A percentile compares a stretch with the other conserved stretches of the same genome.
Conservation (phyloP, 2,113 vertebrate genomes). For the Anoplopoma fimbria region DNA sequence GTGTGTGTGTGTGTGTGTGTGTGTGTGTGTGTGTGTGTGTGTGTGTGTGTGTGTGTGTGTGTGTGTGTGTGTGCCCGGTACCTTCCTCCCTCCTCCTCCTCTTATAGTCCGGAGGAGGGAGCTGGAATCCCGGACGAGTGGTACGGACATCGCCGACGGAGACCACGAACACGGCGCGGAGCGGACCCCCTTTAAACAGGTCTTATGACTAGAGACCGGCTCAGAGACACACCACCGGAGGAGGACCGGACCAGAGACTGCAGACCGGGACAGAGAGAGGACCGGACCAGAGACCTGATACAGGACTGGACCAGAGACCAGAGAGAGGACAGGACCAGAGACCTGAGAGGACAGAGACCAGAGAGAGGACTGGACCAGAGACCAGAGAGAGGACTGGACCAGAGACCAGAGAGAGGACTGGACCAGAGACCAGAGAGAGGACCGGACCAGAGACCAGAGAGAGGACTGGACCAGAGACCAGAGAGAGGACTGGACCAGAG, state of each 20-base stretch:
- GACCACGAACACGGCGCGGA: constrained; percentile 83
- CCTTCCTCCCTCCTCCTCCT: constrained; percentile 89
- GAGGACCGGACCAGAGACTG: constrained; percentile 46
- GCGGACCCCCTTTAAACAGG: constrained; percentile 86
- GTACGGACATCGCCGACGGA: constrained; percentile 94
- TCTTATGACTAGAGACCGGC: constrained; percentile 87
- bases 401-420: constrained; percentile 20
- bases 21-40: no score
- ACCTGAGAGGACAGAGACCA: no score
- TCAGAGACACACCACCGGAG: constrained; percentile 78
- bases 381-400: background rate
- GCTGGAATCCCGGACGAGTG: constrained; percentile 91
- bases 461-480: constrained; percentile 17
- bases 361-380: no score
- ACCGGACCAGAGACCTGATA: background rate
- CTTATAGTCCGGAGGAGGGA: constrained; percentile 83
- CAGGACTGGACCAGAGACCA: background rate
- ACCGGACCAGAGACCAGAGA: constrained; percentile 22
- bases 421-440: background rate
- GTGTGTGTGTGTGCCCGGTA: constrained; percentile 68
- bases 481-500: constrained; percentile 6
- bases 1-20: no score
- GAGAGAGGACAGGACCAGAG: background rate
- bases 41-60: background rate
- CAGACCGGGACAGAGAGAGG: constrained; percentile 10